Percentiles rank a stretch among this genome's conserved stretches.
Evolutionary conservation across 2,113 vertebrate species (phyloP).

Genomic region (Apteryx mantelli): DNA sequence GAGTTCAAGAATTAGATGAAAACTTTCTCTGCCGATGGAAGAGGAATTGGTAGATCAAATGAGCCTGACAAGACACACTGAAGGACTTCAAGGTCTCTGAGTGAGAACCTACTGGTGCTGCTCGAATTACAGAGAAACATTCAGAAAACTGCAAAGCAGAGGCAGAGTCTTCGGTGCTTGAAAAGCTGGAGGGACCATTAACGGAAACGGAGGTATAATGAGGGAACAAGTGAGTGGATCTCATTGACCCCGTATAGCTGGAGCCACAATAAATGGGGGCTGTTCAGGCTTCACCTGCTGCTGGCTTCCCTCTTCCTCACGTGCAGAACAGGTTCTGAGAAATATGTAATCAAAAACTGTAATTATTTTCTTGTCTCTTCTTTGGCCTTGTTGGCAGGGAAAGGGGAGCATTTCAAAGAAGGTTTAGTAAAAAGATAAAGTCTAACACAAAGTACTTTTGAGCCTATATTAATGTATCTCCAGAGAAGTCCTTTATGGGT

Average conservation of each 20-base stretch:
- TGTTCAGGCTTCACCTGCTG: background rate
- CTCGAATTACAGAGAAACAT: slow-evolving; percentile 56
- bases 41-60: slow-evolving; percentile 25
- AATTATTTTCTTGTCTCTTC: slow-evolving; percentile 36
- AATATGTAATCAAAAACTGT: background rate
- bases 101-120: background rate
- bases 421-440: background rate
- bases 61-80: background rate
- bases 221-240: background rate
- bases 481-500: background rate
- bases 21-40: slow-evolving; percentile 13
- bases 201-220: slow-evolving; percentile 16
- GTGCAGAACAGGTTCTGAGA: background rate
- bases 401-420: slow-evolving; percentile 27
- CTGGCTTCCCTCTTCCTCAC: background rate
- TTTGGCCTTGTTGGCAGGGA: background rate
- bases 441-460: background rate
- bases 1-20: background rate
- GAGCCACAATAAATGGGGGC: background rate
- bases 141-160: slow-evolving; percentile 39
- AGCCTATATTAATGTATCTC: slow-evolving; percentile 35
- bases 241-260: background rate
- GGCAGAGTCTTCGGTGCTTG: background rate
- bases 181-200: slow-evolving; percentile 49
- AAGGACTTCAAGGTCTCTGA: slow-evolving; percentile 32